Evolutionary conservation across 1,140 invertebrate species (phyloP).

Genomic region (Scylla paramamosain): DNA sequence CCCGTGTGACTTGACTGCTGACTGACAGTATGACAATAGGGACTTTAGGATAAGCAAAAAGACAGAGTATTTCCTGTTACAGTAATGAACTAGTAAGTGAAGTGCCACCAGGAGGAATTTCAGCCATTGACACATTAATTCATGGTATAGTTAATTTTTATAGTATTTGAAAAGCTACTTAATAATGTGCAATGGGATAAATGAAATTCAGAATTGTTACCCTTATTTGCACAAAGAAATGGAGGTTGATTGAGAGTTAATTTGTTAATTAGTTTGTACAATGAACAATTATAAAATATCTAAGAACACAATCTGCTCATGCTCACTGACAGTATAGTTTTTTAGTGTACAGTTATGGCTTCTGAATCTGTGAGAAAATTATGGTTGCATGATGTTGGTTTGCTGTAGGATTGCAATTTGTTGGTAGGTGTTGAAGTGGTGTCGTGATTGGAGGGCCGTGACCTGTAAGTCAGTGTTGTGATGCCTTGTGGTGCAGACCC

Average conservation of each 20-base stretch:
- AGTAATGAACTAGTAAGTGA: constrained; percentile 34
- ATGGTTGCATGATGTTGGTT: background rate
- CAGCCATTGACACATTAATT: constrained; percentile 1
- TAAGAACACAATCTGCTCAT: background rate
- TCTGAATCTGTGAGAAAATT: background rate
- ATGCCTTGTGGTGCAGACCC: background rate
- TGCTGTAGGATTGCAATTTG: background rate
- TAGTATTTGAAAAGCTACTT: background rate
- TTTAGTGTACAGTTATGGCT: background rate
- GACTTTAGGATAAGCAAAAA: constrained; percentile 47
- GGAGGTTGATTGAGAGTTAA: background rate
- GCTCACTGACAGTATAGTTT: background rate
- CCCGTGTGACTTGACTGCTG: constrained; percentile 33
- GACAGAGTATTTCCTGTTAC: constrained; percentile 41
- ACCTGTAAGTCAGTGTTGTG: background rate
- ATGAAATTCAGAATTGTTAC: background rate
- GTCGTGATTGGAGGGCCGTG: background rate
- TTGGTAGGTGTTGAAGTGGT: background rate
- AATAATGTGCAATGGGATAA: background rate
- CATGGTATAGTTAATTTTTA: background rate
- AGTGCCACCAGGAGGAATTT: constrained; percentile 44
- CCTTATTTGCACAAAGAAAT: background rate
- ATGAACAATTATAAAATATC: background rate
- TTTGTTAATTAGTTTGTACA: background rate
- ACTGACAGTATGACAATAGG: constrained; percentile 45